Base-by-base conservation (phyloP, 2,113 vertebrate species). In the Corythornis cristatus region DNA sequence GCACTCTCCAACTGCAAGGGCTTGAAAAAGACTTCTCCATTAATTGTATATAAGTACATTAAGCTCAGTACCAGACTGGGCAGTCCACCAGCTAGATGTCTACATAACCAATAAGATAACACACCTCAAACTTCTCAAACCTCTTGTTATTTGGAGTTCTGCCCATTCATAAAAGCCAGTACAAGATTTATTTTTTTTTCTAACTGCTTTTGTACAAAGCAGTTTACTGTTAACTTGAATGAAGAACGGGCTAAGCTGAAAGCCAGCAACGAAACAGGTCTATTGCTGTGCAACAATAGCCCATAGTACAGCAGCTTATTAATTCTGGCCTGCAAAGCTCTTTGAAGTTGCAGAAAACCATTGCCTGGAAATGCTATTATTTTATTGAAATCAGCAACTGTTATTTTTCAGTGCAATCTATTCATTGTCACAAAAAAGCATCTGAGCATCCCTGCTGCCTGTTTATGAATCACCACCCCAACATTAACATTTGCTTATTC, bases 361-460 rank as follows among this genome's bases (percentile, higher is more conserved):
- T 37, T 82, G 83, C 87, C 84, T 92, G 78, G 53, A 92, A 96
- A 85, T 56, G 87, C 64, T 88, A 68, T 96, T 96, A 92, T 93
- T 95, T 91, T 87, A 90, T 75, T 92, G 94, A 95, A 94, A 96
- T 90, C 93, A 85, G 91, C 95, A 96, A 95, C 96, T 96, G 94
- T 92, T 96, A 79, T 91, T 93, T 93, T 96, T 93, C 89, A 86
- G 75, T 17, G 48, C 74, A 75, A 92, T 93, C 75, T 77, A 80
- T 91, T 91, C 87, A 48, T n/a, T 89, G 84, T 91, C 84, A 93
- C 75, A 74, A 89, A 91, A 31, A 79, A 93, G 79, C 89, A 79
- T 60, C 75, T 5, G 3, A 94, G 78, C 75, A 71, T 60, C 87
- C 78, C 84, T 48, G 81, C 82, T 91, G 86, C 54, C 31, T 74